phyloP scores from a whole-genome alignment of 2,888 invertebrate genomes.

The Drosophila bunnanda region DNA sequence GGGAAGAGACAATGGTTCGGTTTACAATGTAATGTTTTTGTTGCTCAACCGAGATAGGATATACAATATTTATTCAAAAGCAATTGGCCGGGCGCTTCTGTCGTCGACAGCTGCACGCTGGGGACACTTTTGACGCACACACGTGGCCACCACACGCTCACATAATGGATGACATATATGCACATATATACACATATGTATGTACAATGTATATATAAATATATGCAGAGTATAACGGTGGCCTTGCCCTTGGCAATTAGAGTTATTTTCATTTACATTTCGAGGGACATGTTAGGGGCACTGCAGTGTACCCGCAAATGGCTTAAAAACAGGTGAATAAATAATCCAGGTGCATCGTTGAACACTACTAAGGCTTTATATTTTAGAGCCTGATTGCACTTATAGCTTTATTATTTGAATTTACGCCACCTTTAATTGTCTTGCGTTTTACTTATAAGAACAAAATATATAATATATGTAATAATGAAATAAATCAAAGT shows the following conservation, averaged over 20 bases:
- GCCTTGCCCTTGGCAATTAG: conserved; percentile 70
- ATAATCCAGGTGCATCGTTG: background rate
- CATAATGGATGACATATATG: conserved; percentile 9
- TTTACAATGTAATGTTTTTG: conserved; percentile 31
- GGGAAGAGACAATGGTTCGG: conserved; percentile 26
- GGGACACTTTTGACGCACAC: conserved; percentile 62
- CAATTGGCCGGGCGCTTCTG: conserved; percentile 53
- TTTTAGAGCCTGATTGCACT: background rate
- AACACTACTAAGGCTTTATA: background rate
- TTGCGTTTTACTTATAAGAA: too few species aligned
- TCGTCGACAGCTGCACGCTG: conserved; percentile 53
- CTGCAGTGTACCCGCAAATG: conserved; percentile 11
- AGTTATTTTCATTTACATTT: conserved; percentile 67
- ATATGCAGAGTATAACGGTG: conserved; percentile 35
- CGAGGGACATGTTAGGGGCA: conserved; percentile 50
- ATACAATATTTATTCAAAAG: conserved; percentile 52
- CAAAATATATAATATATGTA: too few species aligned
- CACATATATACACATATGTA: background rate
- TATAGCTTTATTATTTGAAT: background rate
- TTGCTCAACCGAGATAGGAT: conserved; percentile 22
- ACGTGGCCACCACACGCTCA: conserved; percentile 38
- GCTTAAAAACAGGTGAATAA: background rate
- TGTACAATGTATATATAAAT: background rate
- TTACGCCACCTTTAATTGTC: background rate
- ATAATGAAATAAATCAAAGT: too few species aligned